Conservation (phyloP, 2,797 vertebrate species). For the Micrastur ruficollis region DNA sequence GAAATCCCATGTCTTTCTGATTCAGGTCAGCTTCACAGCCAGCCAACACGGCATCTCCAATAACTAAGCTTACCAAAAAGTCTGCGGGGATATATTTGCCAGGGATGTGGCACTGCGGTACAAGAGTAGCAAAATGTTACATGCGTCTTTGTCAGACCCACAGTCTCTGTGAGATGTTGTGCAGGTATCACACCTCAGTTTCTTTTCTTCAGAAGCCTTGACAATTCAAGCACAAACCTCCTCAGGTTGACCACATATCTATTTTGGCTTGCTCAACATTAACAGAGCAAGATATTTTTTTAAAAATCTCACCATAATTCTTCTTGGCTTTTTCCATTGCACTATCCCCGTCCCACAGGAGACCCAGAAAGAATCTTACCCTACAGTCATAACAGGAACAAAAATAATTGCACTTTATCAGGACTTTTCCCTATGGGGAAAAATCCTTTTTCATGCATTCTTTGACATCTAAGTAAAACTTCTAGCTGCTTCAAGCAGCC, state of each 20-base stretch:
- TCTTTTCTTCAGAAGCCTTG: background rate
- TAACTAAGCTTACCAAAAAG: background rate
- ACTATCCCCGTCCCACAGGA: background rate
- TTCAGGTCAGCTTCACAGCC: background rate
- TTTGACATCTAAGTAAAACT: constrained; percentile 10
- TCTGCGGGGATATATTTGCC: background rate
- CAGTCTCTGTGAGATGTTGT: background rate
- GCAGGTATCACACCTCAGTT: background rate
- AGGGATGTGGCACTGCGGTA: background rate
- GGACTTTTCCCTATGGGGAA: background rate
- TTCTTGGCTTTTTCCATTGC: constrained; percentile 10
- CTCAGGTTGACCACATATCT: background rate
- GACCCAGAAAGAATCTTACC: background rate
- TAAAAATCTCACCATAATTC: background rate
- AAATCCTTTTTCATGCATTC: background rate
- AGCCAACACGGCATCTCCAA: background rate
- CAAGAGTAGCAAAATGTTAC: background rate
- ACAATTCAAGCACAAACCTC: background rate
- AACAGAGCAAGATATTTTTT: background rate
- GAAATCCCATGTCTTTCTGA: background rate
- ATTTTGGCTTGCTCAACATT: background rate
- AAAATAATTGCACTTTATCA: background rate
- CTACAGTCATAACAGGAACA: constrained; percentile 15
- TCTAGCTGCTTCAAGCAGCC: background rate
- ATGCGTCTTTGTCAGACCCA: background rate